Percentiles rank a stretch among this genome's conserved stretches.
These are phyloP conservation scores for Diplodus puntazzo DNA, from an alignment of 2,797 vertebrate genomes.

Conservation along the genomic window DNA sequence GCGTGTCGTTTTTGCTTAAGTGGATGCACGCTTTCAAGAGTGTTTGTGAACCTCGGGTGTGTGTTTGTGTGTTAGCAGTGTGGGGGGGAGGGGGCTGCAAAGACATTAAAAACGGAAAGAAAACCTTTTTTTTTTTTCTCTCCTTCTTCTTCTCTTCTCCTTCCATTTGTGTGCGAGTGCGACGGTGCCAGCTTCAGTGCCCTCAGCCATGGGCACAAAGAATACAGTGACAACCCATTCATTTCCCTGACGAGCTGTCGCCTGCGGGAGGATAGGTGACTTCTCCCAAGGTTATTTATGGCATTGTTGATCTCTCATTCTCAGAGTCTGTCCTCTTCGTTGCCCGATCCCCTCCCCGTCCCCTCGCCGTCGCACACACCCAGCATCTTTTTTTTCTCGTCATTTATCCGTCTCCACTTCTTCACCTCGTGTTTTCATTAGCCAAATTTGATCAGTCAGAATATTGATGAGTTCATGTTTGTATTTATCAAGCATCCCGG, in stretches of 20 bases:
- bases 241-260: conserved; percentile 96
- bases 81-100: conserved; percentile 11
- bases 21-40: conserved; percentile 71
- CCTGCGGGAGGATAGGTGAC: conserved; percentile 88
- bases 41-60: conserved; percentile 55
- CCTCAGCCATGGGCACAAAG: conserved; percentile 90
- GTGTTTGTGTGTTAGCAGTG: conserved; percentile 40
- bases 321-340: conserved; percentile 55
- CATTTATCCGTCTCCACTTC: conserved; percentile 45
- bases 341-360: conserved; percentile 22
- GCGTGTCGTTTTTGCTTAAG: conserved; percentile 64
- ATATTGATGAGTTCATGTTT: conserved; percentile 45
- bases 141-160: background rate
- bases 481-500: background rate
- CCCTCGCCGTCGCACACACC: conserved; percentile 34
- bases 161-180: conserved; percentile 49
- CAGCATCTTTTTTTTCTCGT: conserved; percentile 22
- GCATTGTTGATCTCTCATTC: conserved; percentile 84
- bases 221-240: conserved; percentile 95
- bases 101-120: conserved; percentile 61
- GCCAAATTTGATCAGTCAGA: conserved; percentile 46
- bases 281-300: conserved; percentile 89
- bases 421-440: conserved; percentile 51
- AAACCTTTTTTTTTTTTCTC: conserved; percentile 32
- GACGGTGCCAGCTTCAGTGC: conserved; percentile 89